phyloP scores from a whole-genome alignment of 37 sponge, comb jelly and placozoan genomes.

The Axinella damicornis region DNA sequence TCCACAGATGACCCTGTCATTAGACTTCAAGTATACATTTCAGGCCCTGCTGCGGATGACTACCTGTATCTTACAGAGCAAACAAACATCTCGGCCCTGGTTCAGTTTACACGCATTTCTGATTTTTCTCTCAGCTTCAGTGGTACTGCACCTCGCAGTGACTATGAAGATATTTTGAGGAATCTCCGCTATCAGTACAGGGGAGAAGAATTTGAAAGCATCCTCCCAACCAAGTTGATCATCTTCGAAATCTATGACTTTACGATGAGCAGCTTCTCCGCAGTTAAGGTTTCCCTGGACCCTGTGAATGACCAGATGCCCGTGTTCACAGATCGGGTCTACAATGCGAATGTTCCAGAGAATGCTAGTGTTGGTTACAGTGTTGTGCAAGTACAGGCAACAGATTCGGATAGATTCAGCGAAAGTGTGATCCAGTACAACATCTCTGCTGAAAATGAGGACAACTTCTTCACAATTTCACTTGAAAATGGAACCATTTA shows the following conservation, averaged over 20 bases:
- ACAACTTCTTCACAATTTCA: slow-evolving; percentile 48
- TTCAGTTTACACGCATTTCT: slow-evolving; percentile 10
- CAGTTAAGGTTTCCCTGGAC: background rate
- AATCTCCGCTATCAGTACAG: slow-evolving; percentile 21
- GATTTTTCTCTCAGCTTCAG: background rate
- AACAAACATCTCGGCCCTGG: background rate
- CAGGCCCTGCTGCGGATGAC: slow-evolving; percentile 17
- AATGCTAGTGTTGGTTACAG: slow-evolving; percentile 37
- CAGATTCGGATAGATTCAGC: slow-evolving; percentile 52
- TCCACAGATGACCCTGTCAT: slow-evolving; percentile 10
- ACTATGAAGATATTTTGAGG: slow-evolving; percentile 25
- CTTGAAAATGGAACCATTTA: slow-evolving; percentile 19
- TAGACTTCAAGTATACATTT: slow-evolving; percentile 24
- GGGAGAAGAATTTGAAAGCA: slow-evolving; percentile 39
- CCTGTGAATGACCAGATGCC: slow-evolving; percentile 83
- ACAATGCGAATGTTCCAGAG: slow-evolving; percentile 32
- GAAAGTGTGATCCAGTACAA: background rate
- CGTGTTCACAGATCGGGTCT: slow-evolving; percentile 24
- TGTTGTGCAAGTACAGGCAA: slow-evolving; percentile 40
- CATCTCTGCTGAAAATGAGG: slow-evolving; percentile 24
- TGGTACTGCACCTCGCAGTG: slow-evolving; percentile 27
- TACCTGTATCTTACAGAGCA: background rate
- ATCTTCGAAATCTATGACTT: slow-evolving; percentile 19
- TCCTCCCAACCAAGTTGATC: slow-evolving; percentile 17
- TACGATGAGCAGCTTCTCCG: slow-evolving; percentile 9